Evolutionary conservation across 2,888 invertebrate genomes (phyloP).

Genomic region (Itoplectis maculator): DNA sequence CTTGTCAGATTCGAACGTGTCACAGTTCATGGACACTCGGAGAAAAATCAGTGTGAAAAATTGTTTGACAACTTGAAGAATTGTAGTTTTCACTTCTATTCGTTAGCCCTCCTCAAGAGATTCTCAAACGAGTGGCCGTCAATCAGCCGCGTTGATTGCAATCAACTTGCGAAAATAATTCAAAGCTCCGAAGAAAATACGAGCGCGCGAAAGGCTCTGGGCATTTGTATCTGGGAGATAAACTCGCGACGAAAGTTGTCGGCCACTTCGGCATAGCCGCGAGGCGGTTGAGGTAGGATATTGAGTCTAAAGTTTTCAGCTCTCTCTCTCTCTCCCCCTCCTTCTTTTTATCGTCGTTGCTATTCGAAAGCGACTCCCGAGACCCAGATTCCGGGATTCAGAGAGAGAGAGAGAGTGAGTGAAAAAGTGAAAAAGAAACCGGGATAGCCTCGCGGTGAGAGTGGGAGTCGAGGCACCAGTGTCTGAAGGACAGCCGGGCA

Average conservation of each 20-base stretch:
- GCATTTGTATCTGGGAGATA: slow-evolving; percentile 3
- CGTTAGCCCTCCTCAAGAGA: no score
- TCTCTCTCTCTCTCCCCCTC: no score
- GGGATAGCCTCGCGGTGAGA: not conserved
- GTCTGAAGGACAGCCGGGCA: slow-evolving; percentile 61
- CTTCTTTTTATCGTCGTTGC: slow-evolving; percentile 23
- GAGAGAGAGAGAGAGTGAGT: not conserved
- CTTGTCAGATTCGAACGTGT: no score
- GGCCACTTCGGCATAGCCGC: not conserved
- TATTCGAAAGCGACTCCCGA: slow-evolving; percentile 24
- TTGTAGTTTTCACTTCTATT: no score
- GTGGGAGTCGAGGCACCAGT: not conserved
- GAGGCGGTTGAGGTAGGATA: not conserved
- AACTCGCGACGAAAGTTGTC: slow-evolving; percentile 14
- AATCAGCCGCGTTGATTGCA: not conserved
- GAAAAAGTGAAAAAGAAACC: no score
- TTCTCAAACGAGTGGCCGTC: not conserved
- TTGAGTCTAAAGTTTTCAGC: slow-evolving; percentile 11
- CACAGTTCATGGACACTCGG: not conserved
- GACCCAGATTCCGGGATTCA: slow-evolving; percentile 39
- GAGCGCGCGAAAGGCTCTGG: not conserved
- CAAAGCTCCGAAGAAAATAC: not conserved
- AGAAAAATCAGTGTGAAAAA: no score
- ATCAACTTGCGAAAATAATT: not conserved
- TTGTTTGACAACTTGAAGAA: no score